These are phyloP conservation scores for Dromaius novaehollandiae DNA, from an alignment of 2,113 vertebrate species.

Conservation along the genomic window DNA sequence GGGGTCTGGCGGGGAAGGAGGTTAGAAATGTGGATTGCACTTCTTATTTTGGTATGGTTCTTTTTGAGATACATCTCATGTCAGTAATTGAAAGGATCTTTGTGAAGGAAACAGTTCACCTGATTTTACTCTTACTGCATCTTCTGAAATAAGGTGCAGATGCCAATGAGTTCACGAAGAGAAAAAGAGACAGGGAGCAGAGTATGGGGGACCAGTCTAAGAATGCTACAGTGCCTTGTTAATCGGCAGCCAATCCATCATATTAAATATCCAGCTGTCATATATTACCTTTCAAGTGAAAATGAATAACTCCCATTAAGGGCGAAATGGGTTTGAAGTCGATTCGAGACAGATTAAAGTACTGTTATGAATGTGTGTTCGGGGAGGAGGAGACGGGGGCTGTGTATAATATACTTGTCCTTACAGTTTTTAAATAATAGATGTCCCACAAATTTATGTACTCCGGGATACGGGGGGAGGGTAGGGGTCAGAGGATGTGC, in stretches of 20 bases:
- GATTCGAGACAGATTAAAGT: slow-evolving; percentile 85
- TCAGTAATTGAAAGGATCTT: background rate
- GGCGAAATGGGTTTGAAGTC: slow-evolving; percentile 84
- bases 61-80: background rate
- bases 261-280: slow-evolving; percentile 82
- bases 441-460: slow-evolving; percentile 76
- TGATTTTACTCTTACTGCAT: background rate
- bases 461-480: slow-evolving; percentile 71
- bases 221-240: slow-evolving; percentile 78
- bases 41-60: background rate
- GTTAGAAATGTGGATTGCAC: background rate
- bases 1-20: background rate
- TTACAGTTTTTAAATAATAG: slow-evolving; percentile 84
- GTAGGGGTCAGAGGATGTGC: slow-evolving; percentile 69
- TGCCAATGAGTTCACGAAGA: background rate
- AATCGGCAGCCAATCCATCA: slow-evolving; percentile 80
- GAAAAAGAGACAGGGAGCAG: slow-evolving; percentile 48
- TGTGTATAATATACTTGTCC: slow-evolving; percentile 76
- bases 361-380: slow-evolving; percentile 82
- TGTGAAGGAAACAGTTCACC: background rate
- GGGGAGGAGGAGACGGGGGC: slow-evolving; percentile 69
- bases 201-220: slow-evolving; percentile 55
- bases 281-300: slow-evolving; percentile 86
- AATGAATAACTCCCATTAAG: slow-evolving; percentile 87
- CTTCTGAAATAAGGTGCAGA: background rate